A percentile compares a stretch with the other conserved stretches of the same genome.
Evolutionary conservation across 2,797 vertebrate species (phyloP).

Genomic region (Mycteria americana): DNA sequence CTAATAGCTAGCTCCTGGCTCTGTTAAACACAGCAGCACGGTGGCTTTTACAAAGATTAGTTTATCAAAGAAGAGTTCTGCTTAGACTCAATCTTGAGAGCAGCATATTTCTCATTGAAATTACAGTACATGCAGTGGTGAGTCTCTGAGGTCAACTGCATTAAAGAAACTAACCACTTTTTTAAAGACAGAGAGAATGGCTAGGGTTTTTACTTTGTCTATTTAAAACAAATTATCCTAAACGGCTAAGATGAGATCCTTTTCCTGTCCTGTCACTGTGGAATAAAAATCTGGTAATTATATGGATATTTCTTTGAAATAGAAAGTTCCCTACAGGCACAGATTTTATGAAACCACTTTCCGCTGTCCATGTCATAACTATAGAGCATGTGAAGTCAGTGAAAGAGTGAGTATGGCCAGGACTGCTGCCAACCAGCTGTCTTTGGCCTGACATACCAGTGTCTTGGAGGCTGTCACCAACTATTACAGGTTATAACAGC

Average conservation of each 20-base stretch:
- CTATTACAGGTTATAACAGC: not conserved
- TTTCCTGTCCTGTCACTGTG: not conserved
- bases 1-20: constrained; percentile 52
- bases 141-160: not conserved
- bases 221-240: not conserved
- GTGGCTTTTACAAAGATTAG: constrained; percentile 60
- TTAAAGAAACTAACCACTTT: not conserved
- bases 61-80: constrained; percentile 4
- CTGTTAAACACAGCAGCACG: constrained; percentile 21
- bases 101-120: not conserved
- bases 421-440: not conserved
- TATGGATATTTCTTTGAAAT: not conserved
- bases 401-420: not conserved
- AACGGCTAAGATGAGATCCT: not conserved
- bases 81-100: not conserved
- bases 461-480: not conserved
- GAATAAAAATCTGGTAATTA: not conserved
- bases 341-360: not conserved
- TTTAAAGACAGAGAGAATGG: not conserved
- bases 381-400: not conserved
- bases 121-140: not conserved
- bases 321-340: not conserved
- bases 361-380: not conserved
- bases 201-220: not conserved
- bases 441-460: not conserved